Evolutionary conservation across 2,113 vertebrate genomes (phyloP), one percentile per base, ranked within the genome.

Genomic region (Dipodomys ordii): DNA sequence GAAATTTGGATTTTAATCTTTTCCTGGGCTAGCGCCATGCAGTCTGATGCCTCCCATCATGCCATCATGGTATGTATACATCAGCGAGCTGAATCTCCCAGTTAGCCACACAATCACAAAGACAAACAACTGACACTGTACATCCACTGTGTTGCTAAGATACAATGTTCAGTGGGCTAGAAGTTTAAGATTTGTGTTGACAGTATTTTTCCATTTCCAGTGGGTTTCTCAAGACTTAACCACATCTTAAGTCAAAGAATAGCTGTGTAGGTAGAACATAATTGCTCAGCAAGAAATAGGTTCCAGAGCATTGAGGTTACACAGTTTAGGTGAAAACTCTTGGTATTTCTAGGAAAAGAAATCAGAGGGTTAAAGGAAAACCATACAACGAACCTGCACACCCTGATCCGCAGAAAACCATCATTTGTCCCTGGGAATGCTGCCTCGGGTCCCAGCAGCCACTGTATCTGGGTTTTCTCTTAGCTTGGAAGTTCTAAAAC

Each of bases 291-390:
- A 79, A 72, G 35, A 6, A 90, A 57, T 64, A 83, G 53, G 4
- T 71, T 32, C 19, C 65, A 94, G 62, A 69, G 27, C 44, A 91
- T 19, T 83, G 39, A 90, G 19, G n/a, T 22, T 19, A 15, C 10
- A 44, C n/a, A 80, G 20, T 57, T 88, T 76, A 64, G n/a, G 27
- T 87, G 81, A 83, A 88, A 95, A 65, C 3, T 25, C 15, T 20
- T 83, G 1, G 18, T 44, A 74, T 88, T 92, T 57, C 60, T 30
- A 85, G 35, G 10, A 25, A 8, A 71, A 89, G 22, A 89, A 83
- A 80, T 71, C 65, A 88, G 35, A 85, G 87, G 27, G 27, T 74
- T 60, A 91, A 92, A 77, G n/a, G 69, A 72, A 93, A 88, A 69
- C 4, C 67, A 79, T 68, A 60, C 76, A 57, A 57, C 18, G 53